Base-by-base conservation (phyloP, 2,113 vertebrate genomes). In the Morone saxatilis region DNA sequence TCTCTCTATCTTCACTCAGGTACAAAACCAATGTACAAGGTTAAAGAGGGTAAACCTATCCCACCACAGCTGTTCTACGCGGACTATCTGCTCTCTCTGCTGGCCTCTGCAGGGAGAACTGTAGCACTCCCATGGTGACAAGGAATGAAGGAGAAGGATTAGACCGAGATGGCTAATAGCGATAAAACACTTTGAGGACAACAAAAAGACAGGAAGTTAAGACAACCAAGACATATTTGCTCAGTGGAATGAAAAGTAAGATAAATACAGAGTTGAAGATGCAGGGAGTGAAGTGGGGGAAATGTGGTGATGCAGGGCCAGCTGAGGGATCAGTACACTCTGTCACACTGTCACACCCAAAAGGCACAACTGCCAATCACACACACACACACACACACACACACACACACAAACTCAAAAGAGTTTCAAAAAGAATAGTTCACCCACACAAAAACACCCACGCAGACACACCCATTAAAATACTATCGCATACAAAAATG, bases 331-430 rank as follows among this genome's bases (percentile, higher is more conserved):
- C 86, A 86, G 81, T 48, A 62, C 84, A 90, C 86, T 89, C 79
- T 84, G 91, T 90, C 89, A 89, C 85, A 61, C 72, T 90, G 87
- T 89, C 89, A 88, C 69, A 81, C 83, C 77, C 81, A 57, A 78
- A 70, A 83, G 78, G 41, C 85, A 83, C 50, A 36, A 16, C 76
- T 90, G 86, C 90, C 91, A 90, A 79, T 91, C 85, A 71, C 80
- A 82, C 47, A 63, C 62, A 71, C 70, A 78, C 45, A 48, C 61
- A 81, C 57, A 38, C 69, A 76, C 19, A 53, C 40, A 57, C 50
- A 72, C 53, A 31, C 56, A 36, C 68, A 76, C 17, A 51, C 43
- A 56, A 43, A 76, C 51, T 57, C 36, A 57, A n/a, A n/a, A n/a
- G n/a, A n/a, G n/a, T n/a, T n/a, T 20, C 47, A 56, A 22, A 65